Base-by-base conservation (phyloP, 2,113 vertebrate species). In the Cacatua alba region DNA sequence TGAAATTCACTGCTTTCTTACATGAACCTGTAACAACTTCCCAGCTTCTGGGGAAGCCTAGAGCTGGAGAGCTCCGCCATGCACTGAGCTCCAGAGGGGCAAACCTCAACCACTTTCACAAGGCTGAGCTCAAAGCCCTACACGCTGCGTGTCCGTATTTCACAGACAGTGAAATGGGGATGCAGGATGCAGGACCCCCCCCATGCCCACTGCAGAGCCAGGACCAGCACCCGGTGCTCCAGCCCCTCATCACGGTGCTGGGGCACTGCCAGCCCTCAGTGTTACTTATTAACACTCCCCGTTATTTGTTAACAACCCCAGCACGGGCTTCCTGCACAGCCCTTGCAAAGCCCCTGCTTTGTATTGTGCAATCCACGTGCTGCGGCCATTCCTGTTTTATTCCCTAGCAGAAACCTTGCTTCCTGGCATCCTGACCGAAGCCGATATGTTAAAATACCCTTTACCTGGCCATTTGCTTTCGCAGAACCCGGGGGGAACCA, bases 11-110 rank as follows among this genome's bases (percentile, higher is more conserved):
- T 1, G 5, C 57, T 92, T 80, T 55, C 49, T 84, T 37, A 33
- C 35, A 41, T 0, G 0, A 53, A n/a, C 11, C 9, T 46, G 7
- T 1, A 5, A 37, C 0, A 5, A 35, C 53, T 69, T 46, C 57
- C 37, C 28, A 53, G 49, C 51, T 90, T 68, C 39, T 9, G n/a
- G 15, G 44, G 63, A 86, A 92, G 48, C 51, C 41, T 33, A 14
- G n/a, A 52, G n/a, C 41, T 62, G 0, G n/a, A 46, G 31, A 53
- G 23, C 63, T 67, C 48, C 25, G 9, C 52, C 6, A 0, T 1
- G 0, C 16, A 2, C 7, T 13, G 37, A 48, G 49, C 2, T 1
- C 39, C 53, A 17, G 26, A 8, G 33, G n/a, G 44, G 20, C 57
- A 82, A 84, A 18, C 43, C 70, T 74, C 5, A 0, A 68, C 55